Base-by-base conservation (phyloP, 2,113 vertebrate species). In the Mobula birostris region DNA sequence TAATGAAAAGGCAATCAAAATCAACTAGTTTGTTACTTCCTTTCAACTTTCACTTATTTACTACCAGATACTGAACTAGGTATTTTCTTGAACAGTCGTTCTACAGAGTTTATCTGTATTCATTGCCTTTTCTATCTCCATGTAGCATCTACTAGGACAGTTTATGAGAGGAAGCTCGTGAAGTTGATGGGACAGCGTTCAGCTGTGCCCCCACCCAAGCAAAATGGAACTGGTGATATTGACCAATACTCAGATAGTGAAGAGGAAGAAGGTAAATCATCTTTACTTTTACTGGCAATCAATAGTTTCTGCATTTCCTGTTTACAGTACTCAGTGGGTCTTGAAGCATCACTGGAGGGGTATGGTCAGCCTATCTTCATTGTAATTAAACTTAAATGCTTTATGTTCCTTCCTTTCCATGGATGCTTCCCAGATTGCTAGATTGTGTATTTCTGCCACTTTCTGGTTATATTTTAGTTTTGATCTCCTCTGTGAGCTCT, bases 121-220 rank as follows among this genome's bases (percentile, higher is more conserved):
- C 94, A 14, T 68, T 40, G 21, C 94, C 85, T 95, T 79, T 11
- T 70, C 68, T 6, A 92, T 95, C 63, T 95, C 2, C 36, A 95
- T 83, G 93, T 95, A 98, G 98, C 96, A 94, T 97, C 97, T 94
- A 98, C 98, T 94, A 96, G 98, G 95, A 94, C 94, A 1, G 32
- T 97, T 90, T 98, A 98, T 95, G 97, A 98, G 94, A 97, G 95
- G 85, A 98, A 97, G 95, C 96, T 98, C 56, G 94, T 94, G 78
- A 96, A 95, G 21, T 76, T 98, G 95, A 94, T 98, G 95, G 94
- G 94, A 94, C 94, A 94, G 0, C 17, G 82, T n/a, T 80, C 90
- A 94, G 27, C 94, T 12, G 56, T 88, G 2, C n/a, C 94, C 14
- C 77, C 94, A 15, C 91, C 66, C 66, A 61, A 7, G 82, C 29